Evolutionary conservation across 2,113 vertebrate species (phyloP), one percentile per base, ranked within the genome.

Genomic region (Forbesichthys agassizii): DNA sequence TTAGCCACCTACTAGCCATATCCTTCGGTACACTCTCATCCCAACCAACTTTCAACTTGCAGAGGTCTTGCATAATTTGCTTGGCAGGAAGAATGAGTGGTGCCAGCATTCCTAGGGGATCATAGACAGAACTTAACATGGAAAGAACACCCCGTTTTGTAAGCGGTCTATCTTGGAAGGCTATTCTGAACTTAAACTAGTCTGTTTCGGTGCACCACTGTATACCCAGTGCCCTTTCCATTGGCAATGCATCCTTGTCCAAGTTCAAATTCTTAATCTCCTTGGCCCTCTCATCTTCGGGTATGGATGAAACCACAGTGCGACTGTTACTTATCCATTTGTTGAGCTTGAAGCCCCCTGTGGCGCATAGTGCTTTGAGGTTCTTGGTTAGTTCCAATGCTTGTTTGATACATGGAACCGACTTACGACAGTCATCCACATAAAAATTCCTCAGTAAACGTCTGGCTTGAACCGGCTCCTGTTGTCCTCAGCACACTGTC

Each of bases 61-160:
- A 61, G 4, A 53, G 13, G 11, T 59, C 33, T n/a, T 58, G 47
- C 3, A 62, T 3, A 11, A 69, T 57, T 11, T 47, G 6, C 20
- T 72, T 72, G 12, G 46, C 53, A n/a, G 20, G 48, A 52, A 63
- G 52, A 18, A 57, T 67, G 48, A 64, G n/a, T 46, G 72, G 71
- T 18, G 71, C 58, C 8, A 78, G 4, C 4, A 78, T 18, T 14
- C 76, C 71, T 3, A 78, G 49, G 47, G 70, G 71, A 36, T 69
- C 71, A 54, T 33, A 74, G 0, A 65, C 9, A 3, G 76, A 78
- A 11, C 48, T 61, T 3, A 78, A 60, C 1, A 57, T 27, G 3
- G 66, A 74, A 0, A 74, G n/a, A 3, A 75, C 69, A 1, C 71
- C 71, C 61, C 54, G 54, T 6, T 62, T 11, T 42, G 56, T 71